Percentiles rank a stretch among this genome's conserved stretches.
phyloP scores from a whole-genome alignment of 1,140 invertebrate species.

The Sesamia nonagrioides region DNA sequence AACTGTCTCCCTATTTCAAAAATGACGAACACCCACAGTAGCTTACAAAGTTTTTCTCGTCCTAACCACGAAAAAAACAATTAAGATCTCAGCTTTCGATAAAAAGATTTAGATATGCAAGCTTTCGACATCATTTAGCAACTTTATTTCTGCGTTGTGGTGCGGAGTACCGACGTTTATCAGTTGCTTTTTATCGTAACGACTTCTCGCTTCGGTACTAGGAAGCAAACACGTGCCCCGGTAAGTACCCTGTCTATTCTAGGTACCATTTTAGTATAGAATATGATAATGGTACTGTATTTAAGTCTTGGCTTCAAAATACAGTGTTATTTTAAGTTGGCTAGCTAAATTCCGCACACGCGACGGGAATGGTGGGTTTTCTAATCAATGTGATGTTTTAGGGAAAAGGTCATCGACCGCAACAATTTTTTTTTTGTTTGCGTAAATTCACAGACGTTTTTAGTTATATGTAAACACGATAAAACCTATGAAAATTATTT shows the following conservation, averaged over 20 bases:
- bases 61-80: neutral
- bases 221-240: conserved; percentile 46
- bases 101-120: conserved; percentile 14
- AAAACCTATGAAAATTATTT: too few species aligned
- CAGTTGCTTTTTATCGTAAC: conserved; percentile 67
- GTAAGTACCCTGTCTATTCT: conserved; percentile 18
- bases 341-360: too few species aligned
- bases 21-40: conserved; percentile 5
- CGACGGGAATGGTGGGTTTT: too few species aligned
- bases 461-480: too few species aligned
- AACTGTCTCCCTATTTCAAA: neutral
- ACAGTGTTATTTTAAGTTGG: neutral
- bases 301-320: too few species aligned
- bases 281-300: neutral
- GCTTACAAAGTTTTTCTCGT: neutral
- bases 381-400: too few species aligned
- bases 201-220: conserved; percentile 59
- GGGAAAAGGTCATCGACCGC: too few species aligned
- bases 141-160: conserved; percentile 42
- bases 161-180: conserved; percentile 53
- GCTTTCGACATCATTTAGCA: conserved; percentile 40
- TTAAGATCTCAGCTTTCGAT: conserved; percentile 19
- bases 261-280: conserved; percentile 21
- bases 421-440: too few species aligned
- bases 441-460: too few species aligned